These are phyloP conservation scores for Ichneumoninae sp. DNA, from an alignment of 2,888 invertebrate species.

Conservation along the genomic window DNA sequence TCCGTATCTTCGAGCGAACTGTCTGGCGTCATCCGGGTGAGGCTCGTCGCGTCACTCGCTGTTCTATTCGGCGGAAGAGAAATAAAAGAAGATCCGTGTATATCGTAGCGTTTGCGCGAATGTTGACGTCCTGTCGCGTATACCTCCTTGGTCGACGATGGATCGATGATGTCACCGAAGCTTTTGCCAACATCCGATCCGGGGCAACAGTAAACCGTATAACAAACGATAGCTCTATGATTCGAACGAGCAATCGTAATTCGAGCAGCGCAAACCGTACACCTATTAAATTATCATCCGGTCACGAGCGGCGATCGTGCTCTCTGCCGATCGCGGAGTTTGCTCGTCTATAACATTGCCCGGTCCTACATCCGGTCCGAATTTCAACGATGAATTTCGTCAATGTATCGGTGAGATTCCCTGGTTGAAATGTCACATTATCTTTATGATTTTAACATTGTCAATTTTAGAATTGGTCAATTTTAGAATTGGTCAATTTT, in stretches of 20 bases:
- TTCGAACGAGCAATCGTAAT: neutral
- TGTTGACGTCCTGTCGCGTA: neutral
- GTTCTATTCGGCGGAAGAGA: constrained; percentile 68
- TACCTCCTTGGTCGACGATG: neutral
- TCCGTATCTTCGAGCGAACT: constrained; percentile 16
- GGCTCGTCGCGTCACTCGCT: constrained; percentile 27
- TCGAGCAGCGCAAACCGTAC: neutral
- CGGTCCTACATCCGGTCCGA: neutral
- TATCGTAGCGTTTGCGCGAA: constrained; percentile 8
- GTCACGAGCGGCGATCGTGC: neutral
- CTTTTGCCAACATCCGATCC: neutral
- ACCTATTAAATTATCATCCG: neutral
- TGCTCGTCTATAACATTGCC: neutral
- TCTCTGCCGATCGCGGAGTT: neutral
- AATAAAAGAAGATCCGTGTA: neutral
- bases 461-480: too few relatives aligned
- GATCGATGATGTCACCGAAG: constrained; percentile 17
- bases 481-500: too few relatives aligned
- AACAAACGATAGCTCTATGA: neutral
- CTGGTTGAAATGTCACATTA: too few relatives aligned
- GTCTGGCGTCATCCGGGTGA: constrained; percentile 13
- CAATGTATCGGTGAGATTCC: too few relatives aligned
- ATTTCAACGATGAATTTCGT: neutral
- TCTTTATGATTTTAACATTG: too few relatives aligned
- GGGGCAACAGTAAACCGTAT: neutral